A percentile compares a stretch with the other conserved stretches of the same genome.
phyloP scores from a whole-genome alignment of 2,888 invertebrate species.

The Mechanitis messenoides region DNA sequence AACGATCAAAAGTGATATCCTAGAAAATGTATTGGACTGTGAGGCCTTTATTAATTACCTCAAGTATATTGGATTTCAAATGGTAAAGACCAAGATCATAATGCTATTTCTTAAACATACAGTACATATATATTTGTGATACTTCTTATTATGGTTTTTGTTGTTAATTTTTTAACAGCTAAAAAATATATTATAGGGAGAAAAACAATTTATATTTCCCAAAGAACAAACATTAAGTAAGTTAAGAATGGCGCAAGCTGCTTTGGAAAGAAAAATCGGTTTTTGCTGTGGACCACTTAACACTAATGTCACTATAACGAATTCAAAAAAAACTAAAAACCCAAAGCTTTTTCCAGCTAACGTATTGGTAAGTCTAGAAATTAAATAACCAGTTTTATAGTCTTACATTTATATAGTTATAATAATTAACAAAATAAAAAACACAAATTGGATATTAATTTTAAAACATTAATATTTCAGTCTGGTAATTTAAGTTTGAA shows the following conservation, averaged over 20 bases:
- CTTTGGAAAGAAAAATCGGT: constrained; percentile 58
- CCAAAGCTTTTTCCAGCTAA: constrained; percentile 53
- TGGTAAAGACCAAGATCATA: constrained; percentile 40
- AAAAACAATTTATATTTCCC: constrained; percentile 46
- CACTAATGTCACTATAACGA: constrained; percentile 15
- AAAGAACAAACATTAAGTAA: constrained; percentile 48
- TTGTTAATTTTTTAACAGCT: constrained; percentile 6
- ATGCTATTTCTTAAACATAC: background rate
- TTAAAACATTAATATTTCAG: too few relatives aligned
- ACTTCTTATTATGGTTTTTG: background rate
- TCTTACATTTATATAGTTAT: too few relatives aligned
- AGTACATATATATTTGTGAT: background rate
- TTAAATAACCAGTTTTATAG: too few relatives aligned
- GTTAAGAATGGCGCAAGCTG: constrained; percentile 53
- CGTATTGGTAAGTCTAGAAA: constrained; percentile 55
- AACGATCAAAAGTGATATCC: constrained; percentile 45
- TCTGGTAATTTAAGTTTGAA: too few relatives aligned
- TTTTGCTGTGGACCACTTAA: constrained; percentile 48
- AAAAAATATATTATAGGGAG: constrained; percentile 40
- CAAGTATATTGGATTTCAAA: constrained; percentile 59
- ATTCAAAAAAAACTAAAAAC: constrained; percentile 22
- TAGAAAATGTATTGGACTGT: constrained; percentile 42
- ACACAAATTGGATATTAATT: too few relatives aligned
- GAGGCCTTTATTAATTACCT: constrained; percentile 56
- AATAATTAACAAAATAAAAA: too few relatives aligned